These are phyloP conservation scores for Cryptophagus acutangulus DNA, from an alignment of 2,888 invertebrate species.

Conservation along the genomic window DNA sequence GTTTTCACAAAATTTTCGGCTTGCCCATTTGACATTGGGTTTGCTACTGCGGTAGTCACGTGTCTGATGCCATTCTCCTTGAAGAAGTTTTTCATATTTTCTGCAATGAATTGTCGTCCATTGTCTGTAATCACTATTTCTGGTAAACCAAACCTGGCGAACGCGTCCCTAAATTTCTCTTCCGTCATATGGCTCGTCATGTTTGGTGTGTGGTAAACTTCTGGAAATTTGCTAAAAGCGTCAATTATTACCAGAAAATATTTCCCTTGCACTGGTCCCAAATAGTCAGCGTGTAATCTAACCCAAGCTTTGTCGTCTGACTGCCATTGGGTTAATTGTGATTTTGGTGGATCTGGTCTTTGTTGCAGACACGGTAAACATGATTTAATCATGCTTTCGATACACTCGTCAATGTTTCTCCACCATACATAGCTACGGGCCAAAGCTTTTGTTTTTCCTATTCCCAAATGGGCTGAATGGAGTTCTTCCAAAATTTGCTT, in stretches of 20 bases:
- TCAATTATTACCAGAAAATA: conserved; percentile 10
- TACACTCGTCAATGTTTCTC: conserved; percentile 28
- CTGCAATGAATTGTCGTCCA: conserved; percentile 8
- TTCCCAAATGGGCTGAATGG: conserved; percentile 30
- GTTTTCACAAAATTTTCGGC: conserved; percentile 13
- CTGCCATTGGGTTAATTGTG: not conserved
- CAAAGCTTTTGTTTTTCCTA: conserved; percentile 31
- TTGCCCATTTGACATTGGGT: conserved; percentile 10
- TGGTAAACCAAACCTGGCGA: conserved; percentile 11
- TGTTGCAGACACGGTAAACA: not conserved
- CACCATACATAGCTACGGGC: conserved; percentile 30
- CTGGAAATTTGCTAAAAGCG: conserved; percentile 9
- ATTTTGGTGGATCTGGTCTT: not conserved
- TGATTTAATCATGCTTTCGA: conserved; percentile 18
- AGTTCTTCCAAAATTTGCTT: conserved; percentile 24
- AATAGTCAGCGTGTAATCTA: conserved; percentile 3
- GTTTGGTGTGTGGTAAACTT: not conserved
- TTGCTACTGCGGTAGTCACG: conserved; percentile 4
- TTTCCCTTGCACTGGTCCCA: too few relatives aligned
- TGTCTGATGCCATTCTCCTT: conserved; percentile 14
- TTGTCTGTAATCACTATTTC: conserved; percentile 13
- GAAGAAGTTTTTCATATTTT: conserved; percentile 9
- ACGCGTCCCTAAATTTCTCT: conserved; percentile 3
- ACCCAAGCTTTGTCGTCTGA: not conserved
- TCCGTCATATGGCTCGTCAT: not conserved